Conservation (phyloP, 2,888 invertebrate species). For the Cephus pygmeus region DNA sequence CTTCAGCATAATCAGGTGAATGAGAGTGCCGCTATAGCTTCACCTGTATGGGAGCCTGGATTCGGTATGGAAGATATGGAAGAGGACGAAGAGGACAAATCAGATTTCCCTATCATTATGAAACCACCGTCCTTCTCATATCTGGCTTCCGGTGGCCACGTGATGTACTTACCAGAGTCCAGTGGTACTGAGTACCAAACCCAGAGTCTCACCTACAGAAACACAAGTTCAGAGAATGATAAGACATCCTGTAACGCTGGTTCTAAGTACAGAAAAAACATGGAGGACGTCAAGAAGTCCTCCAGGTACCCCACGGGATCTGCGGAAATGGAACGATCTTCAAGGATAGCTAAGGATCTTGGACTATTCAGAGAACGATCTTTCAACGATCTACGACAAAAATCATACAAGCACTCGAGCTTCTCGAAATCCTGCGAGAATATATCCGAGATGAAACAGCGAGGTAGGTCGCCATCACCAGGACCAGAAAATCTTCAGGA, state of each 20-base stretch:
- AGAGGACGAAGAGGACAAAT: conserved; percentile 43
- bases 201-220: conserved; percentile 40
- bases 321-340: conserved; percentile 11
- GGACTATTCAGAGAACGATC: conserved; percentile 34
- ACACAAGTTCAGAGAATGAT: conserved; percentile 22
- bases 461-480: conserved; percentile 34
- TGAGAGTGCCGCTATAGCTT: conserved; percentile 23
- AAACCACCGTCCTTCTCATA: conserved; percentile 69
- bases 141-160: conserved; percentile 76
- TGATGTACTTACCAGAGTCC: conserved; percentile 81
- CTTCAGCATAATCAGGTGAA: conserved; percentile 72
- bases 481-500: conserved; percentile 63
- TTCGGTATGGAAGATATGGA: conserved; percentile 18
- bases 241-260: conserved; percentile 29
- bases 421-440: conserved; percentile 68
- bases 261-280: conserved; percentile 26
- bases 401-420: conserved; percentile 29
- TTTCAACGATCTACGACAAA: conserved; percentile 26
- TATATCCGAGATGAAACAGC: conserved; percentile 49
- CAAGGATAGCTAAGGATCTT: conserved; percentile 24
- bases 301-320: conserved; percentile 11
- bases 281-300: conserved; percentile 29
- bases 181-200: conserved; percentile 44
- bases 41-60: background rate
- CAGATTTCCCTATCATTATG: conserved; percentile 49